Evolutionary conservation across 2,797 vertebrate genomes (phyloP).

Genomic region (Silurus aristotelis): DNA sequence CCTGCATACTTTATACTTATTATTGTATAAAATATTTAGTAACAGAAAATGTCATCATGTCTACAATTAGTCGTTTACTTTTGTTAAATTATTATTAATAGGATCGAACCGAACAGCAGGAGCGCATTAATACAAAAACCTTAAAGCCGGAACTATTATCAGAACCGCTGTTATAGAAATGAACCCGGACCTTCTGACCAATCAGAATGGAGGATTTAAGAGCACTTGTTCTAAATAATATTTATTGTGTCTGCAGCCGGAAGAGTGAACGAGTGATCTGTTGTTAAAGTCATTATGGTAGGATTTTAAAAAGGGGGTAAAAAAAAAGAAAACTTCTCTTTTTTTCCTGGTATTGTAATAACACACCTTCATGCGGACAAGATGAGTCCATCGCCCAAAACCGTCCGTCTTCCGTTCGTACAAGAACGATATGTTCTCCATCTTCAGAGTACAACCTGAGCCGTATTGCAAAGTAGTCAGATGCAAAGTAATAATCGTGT

Average conservation of each 20-base stretch:
- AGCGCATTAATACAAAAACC: not conserved
- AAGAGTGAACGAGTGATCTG: not conserved
- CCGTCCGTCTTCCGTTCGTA: slow-evolving; percentile 60
- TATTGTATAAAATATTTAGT: not conserved
- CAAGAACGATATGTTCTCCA: slow-evolving; percentile 67
- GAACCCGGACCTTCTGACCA: not conserved
- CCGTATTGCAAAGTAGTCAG: not conserved
- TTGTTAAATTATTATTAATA: not conserved
- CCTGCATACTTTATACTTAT: no score
- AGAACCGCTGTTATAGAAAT: not conserved
- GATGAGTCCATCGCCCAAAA: slow-evolving; percentile 73
- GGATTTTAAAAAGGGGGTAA: not conserved
- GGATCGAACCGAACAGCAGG: not conserved
- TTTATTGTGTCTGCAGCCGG: not conserved
- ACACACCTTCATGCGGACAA: slow-evolving; percentile 71
- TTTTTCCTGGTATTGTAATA: not conserved
- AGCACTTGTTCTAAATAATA: not conserved
- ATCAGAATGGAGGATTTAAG: not conserved
- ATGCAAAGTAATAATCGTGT: not conserved
- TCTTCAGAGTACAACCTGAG: slow-evolving; percentile 68
- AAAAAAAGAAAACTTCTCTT: not conserved
- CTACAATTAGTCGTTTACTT: not conserved
- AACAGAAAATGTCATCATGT: not conserved
- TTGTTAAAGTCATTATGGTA: not conserved
- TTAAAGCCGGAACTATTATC: not conserved